Evolutionary conservation across 2,888 invertebrate species (phyloP), one percentile per base, ranked within the genome.

Genomic region (Junonia oenone): DNA sequence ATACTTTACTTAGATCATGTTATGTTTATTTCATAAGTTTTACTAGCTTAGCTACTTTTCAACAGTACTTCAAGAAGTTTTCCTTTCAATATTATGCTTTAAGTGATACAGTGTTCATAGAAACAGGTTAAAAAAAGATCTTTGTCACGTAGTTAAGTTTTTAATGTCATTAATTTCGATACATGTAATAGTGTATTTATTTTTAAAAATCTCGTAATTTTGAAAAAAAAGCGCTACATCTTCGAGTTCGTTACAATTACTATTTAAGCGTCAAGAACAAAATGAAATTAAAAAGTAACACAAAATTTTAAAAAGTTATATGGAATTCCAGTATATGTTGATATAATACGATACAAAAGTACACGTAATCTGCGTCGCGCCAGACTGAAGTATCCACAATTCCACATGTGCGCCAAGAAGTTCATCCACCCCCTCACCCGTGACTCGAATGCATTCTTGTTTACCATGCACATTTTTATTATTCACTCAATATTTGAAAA

Each of bases 361-460:
- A 35, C 27, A 51, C 29, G 40, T 53, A 40, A 31, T 14, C 19
- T 29, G 22, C 38, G 38, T 26, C 45, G 15, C 52, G 35, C 35
- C 38, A 40, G 45, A 37, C 22, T 14, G 19, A 11, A 19, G 47
- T 40, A 43, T 55, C 31, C 33, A 50, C n/a, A n/a, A n/a, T n/a
- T n/a, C n/a, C 49, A 14, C 48, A 45, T 53, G 45, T 54, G 48
- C 26, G 45, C 49, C 38, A 17, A 35, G 35, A 29, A 47, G 46
- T 55, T 43, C 38, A 46, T 40, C 50, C 46, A 54, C 50, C 58
- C 46, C 55, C 58, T 51, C 29, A 51, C 45, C 49, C 55, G 58
- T 58, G 58, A 58, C 58, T 58, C 46, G 58, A 54, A 58, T 58
- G 22, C 22, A 45, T 38, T 26, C 14, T 45, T 49, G 48, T 35